Evolutionary conservation across 2,797 vertebrate species (phyloP).

Genomic region (Sebastes iracundus): DNA sequence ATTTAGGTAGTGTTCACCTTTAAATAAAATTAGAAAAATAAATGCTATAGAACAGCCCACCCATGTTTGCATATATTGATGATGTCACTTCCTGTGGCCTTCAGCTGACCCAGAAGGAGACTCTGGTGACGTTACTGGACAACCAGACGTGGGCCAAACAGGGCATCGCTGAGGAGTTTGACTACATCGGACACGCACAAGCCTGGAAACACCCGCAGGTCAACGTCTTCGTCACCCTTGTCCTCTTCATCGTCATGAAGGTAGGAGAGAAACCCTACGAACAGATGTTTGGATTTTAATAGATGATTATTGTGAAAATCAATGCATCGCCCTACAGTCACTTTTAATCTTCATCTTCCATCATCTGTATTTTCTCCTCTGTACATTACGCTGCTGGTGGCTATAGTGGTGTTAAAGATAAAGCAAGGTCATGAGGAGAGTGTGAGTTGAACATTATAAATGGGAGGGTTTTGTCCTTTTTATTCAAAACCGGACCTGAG

Average conservation of each 20-base stretch:
- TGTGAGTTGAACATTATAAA: conserved; percentile 18
- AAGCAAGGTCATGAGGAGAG: conserved; percentile 8
- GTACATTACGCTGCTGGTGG: not conserved
- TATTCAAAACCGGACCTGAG: conserved; percentile 7
- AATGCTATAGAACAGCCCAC: not conserved
- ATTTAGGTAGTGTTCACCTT: too few species aligned
- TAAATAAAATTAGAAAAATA: not conserved
- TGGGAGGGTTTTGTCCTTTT: conserved; percentile 10
- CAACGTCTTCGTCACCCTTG: conserved; percentile 93
- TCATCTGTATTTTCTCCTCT: too few species aligned
- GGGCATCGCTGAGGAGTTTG: conserved; percentile 89
- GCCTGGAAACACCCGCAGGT: conserved; percentile 93
- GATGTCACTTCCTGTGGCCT: conserved; percentile 36
- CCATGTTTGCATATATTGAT: not conserved
- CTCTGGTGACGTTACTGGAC: conserved; percentile 92
- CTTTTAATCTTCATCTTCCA: too few species aligned
- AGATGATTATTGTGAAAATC: too few species aligned
- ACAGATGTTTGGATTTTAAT: not conserved
- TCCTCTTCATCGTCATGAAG: conserved; percentile 98
- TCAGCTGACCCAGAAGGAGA: conserved; percentile 95
- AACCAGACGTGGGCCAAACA: conserved; percentile 95
- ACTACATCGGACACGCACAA: conserved; percentile 85
- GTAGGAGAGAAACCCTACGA: conserved; percentile 56
- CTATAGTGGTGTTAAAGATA: not conserved
- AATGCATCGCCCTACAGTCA: too few species aligned